Conservation (phyloP, 2,113 vertebrate species). For the Otus sunia region DNA sequence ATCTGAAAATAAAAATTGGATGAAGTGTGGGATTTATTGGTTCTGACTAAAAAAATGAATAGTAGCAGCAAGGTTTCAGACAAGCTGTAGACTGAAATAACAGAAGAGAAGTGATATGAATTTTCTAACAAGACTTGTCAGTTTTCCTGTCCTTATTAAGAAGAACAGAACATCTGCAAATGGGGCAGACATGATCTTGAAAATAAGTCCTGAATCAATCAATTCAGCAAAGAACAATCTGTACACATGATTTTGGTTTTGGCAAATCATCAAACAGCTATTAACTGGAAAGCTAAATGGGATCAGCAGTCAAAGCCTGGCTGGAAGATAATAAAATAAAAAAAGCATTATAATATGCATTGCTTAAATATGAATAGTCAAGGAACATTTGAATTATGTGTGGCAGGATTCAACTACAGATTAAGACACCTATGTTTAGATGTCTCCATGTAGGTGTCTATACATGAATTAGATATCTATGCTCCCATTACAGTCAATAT, state of each 20-base stretch:
- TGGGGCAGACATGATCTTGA: slow-evolving; percentile 9
- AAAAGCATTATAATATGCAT: slow-evolving; percentile 18
- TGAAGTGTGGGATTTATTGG: slow-evolving; percentile 31
- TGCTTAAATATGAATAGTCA: slow-evolving; percentile 29
- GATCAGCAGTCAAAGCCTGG: not conserved
- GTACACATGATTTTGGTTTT: not conserved
- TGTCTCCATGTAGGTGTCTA: not conserved
- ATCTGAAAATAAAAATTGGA: slow-evolving; percentile 41
- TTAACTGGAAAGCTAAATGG: slow-evolving; percentile 29
- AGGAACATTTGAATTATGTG: not conserved
- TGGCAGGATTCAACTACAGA: not conserved
- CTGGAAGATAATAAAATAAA: slow-evolving; percentile 11
- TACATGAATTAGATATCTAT: not conserved
- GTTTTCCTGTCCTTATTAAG: slow-evolving; percentile 10
- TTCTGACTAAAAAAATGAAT: not conserved
- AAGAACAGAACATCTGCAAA: slow-evolving; percentile 36
- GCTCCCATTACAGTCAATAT: not conserved
- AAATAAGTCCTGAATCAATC: slow-evolving; percentile 25
- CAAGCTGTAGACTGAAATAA: slow-evolving; percentile 15
- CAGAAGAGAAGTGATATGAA: not conserved
- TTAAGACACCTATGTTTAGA: not conserved
- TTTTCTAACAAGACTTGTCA: not conserved
- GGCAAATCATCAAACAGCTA: slow-evolving; percentile 19
- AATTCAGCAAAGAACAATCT: not conserved
- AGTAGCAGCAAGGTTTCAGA: slow-evolving; percentile 1